These are phyloP conservation scores for Sebastolobus alascanus DNA, from an alignment of 2,797 vertebrate genomes.

Conservation along the genomic window DNA sequence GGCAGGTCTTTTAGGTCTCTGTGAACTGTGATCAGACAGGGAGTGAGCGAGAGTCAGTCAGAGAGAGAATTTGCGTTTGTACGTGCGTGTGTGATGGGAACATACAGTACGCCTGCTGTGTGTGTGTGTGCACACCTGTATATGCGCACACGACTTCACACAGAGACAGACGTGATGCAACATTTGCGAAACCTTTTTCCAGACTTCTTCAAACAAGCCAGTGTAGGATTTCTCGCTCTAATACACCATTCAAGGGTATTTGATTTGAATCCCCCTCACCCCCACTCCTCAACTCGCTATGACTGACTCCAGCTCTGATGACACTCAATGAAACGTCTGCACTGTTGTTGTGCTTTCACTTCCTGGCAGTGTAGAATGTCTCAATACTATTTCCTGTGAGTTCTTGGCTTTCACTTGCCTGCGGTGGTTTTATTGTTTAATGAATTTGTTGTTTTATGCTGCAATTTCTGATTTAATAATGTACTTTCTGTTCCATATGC, in stretches of 20 bases:
- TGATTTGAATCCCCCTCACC: slow-evolving; percentile 29
- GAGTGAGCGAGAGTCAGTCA: slow-evolving; percentile 1
- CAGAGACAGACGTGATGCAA: slow-evolving; percentile 72
- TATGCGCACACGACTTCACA: slow-evolving; percentile 22
- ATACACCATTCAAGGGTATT: slow-evolving; percentile 54
- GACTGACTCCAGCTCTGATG: slow-evolving; percentile 59
- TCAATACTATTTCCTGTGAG: not conserved
- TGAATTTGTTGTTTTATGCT: not conserved
- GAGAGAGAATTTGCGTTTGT: slow-evolving; percentile 8
- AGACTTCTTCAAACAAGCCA: slow-evolving; percentile 64
- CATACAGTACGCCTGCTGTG: slow-evolving; percentile 9
- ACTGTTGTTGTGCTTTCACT: slow-evolving; percentile 24
- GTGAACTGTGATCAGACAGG: slow-evolving; percentile 44
- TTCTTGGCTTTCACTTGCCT: not conserved
- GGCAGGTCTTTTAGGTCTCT: slow-evolving; percentile 4
- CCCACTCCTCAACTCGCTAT: not conserved
- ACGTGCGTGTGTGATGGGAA: slow-evolving; percentile 11
- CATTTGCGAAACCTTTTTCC: slow-evolving; percentile 64
- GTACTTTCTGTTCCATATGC: not conserved
- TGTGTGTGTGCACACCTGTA: slow-evolving; percentile 7
- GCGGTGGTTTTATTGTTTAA: not conserved
- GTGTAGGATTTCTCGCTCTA: slow-evolving; percentile 50
- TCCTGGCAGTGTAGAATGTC: slow-evolving; percentile 18
- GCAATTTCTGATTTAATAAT: not conserved
- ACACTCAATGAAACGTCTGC: slow-evolving; percentile 60